Evolutionary conservation across 1,140 invertebrate species (phyloP).

Genomic region (Achatina immaculata): DNA sequence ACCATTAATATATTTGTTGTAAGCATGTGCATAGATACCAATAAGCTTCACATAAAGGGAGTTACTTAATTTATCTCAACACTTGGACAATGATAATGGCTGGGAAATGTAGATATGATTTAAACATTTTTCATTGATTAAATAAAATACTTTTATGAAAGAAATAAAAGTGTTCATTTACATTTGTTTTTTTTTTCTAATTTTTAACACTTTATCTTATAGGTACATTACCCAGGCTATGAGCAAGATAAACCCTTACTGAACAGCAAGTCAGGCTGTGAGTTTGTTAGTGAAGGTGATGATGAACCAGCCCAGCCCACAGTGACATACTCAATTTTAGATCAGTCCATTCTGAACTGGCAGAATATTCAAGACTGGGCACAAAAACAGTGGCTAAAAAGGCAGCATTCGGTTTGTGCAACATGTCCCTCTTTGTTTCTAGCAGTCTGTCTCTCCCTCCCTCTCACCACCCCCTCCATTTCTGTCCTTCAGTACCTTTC

Average conservation of each 20-base stretch:
- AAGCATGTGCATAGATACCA: too few relatives aligned
- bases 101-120: too few relatives aligned
- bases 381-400: constrained; percentile 69
- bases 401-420: constrained; percentile 52
- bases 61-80: too few relatives aligned
- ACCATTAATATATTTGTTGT: too few relatives aligned
- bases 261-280: constrained; percentile 46
- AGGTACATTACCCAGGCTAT: constrained; percentile 44
- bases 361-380: constrained; percentile 70
- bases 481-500: too few relatives aligned
- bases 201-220: background rate
- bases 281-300: constrained; percentile 9
- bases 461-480: too few relatives aligned
- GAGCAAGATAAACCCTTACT: constrained; percentile 46
- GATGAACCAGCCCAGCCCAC: constrained; percentile 52
- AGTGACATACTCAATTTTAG: constrained; percentile 66
- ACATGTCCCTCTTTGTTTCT: background rate
- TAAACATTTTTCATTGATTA: too few relatives aligned
- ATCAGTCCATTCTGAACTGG: constrained; percentile 69
- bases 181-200: too few relatives aligned
- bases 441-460: background rate
- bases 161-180: too few relatives aligned
- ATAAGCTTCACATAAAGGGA: too few relatives aligned
- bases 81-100: too few relatives aligned
- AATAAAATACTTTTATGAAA: too few relatives aligned